Evolutionary conservation across 2,888 invertebrate genomes (phyloP).

Genomic region (Euclidia mi): DNA sequence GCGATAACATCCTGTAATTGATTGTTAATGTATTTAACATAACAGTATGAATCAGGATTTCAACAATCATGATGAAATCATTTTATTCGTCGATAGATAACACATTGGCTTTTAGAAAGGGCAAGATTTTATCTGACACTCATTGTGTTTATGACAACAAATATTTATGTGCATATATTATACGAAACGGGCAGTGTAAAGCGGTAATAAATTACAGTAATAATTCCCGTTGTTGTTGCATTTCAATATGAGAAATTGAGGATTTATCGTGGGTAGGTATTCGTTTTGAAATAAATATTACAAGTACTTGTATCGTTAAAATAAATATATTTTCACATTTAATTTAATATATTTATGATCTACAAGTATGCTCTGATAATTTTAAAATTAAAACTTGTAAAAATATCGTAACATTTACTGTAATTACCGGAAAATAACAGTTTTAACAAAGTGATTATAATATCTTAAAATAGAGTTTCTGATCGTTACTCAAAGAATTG

Average conservation of each 20-base stretch:
- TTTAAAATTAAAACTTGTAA: too few species aligned
- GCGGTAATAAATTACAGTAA: conserved; percentile 4
- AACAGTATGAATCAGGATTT: conserved; percentile 28
- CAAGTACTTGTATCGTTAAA: too few species aligned
- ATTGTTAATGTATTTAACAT: conserved; percentile 19
- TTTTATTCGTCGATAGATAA: conserved; percentile 4
- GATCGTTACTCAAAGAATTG: too few species aligned
- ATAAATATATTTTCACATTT: too few species aligned
- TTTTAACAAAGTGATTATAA: too few species aligned
- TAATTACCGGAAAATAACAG: too few species aligned
- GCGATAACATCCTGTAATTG: conserved; percentile 31
- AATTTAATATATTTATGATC: too few species aligned
- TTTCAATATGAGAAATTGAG: not conserved
- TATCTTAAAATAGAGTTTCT: too few species aligned
- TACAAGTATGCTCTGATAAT: too few species aligned
- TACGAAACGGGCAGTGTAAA: not conserved
- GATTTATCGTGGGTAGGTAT: too few species aligned
- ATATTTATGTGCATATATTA: not conserved
- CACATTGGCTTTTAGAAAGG: not conserved
- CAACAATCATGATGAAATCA: conserved; percentile 11
- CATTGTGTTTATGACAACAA: conserved; percentile 2
- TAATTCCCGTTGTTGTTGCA: not conserved
- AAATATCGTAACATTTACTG: too few species aligned
- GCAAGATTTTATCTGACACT: conserved; percentile 2
- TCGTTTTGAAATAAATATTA: too few species aligned